phyloP scores from a whole-genome alignment of 2,113 vertebrate genomes.

The Protobothrops flavoviridis region DNA sequence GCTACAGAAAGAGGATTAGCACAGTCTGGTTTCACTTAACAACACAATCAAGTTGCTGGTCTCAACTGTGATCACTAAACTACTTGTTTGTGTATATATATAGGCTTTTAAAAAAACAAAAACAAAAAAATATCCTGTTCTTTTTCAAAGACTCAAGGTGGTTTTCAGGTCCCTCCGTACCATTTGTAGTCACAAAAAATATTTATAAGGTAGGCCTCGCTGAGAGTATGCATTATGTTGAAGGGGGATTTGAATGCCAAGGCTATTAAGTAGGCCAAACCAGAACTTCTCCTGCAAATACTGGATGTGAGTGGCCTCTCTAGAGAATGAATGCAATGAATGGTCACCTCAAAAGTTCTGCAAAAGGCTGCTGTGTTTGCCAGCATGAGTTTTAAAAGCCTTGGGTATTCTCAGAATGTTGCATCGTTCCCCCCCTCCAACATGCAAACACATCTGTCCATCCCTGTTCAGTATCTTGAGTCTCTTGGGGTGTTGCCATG shows the following conservation, averaged over 20 bases:
- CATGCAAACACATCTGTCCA: slow-evolving; percentile 12
- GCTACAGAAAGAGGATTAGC: background rate
- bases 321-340: background rate
- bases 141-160: background rate
- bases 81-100: background rate
- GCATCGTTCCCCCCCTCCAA: background rate
- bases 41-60: background rate
- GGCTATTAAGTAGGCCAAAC: background rate
- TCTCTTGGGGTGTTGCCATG: slow-evolving; percentile 20
- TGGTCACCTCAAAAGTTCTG: background rate
- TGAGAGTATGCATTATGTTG: background rate
- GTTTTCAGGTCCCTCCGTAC: background rate
- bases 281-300: background rate
- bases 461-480: background rate
- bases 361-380: background rate
- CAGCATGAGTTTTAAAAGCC: background rate
- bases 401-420: background rate
- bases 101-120: background rate
- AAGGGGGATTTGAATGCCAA: background rate
- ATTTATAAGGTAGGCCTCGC: background rate
- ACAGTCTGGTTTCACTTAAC: background rate
- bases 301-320: background rate
- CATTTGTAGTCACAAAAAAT: background rate
- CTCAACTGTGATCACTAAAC: background rate
- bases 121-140: too few relatives aligned